Conservation (phyloP, 2,888 invertebrate genomes). For the Blastobasis adustella region DNA sequence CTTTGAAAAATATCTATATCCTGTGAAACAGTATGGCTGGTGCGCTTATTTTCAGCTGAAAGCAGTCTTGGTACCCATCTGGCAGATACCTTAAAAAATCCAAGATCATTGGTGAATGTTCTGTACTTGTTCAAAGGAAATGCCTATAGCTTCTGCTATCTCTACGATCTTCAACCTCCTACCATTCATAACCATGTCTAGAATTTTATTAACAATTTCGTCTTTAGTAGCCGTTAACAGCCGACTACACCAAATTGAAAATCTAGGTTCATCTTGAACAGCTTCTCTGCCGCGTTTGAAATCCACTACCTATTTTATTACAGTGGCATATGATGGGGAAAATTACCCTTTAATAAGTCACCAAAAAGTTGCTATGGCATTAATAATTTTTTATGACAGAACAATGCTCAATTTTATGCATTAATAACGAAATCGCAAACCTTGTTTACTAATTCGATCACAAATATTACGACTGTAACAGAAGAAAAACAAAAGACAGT, state of each 20-base stretch:
- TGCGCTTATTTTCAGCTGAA: slow-evolving; percentile 9
- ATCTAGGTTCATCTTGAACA: not conserved
- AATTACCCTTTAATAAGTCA: not conserved
- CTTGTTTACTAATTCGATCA: not conserved
- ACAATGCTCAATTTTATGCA: not conserved
- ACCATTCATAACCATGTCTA: not conserved
- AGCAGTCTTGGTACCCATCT: not conserved
- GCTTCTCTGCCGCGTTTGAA: too few species aligned
- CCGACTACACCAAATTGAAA: too few species aligned
- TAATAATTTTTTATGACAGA: not conserved
- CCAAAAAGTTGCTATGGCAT: not conserved
- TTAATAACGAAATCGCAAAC: too few species aligned
- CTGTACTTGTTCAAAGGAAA: slow-evolving; percentile 5
- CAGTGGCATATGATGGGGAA: not conserved
- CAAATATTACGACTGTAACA: not conserved
- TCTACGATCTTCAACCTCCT: not conserved
- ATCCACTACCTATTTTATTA: too few species aligned
- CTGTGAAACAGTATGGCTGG: slow-evolving; percentile 1
- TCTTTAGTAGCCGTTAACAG: too few species aligned
- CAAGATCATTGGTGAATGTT: slow-evolving; percentile 7
- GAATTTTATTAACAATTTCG: too few species aligned
- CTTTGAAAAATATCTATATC: slow-evolving; percentile 8
- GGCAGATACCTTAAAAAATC: slow-evolving; percentile 1
- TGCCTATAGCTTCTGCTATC: not conserved
- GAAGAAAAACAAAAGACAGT: too few species aligned